A percentile compares a stretch with the other conserved stretches of the same genome.
These are phyloP conservation scores for Echinops telfairi DNA, from an alignment of 2,113 vertebrate genomes.

Conservation along the genomic window DNA sequence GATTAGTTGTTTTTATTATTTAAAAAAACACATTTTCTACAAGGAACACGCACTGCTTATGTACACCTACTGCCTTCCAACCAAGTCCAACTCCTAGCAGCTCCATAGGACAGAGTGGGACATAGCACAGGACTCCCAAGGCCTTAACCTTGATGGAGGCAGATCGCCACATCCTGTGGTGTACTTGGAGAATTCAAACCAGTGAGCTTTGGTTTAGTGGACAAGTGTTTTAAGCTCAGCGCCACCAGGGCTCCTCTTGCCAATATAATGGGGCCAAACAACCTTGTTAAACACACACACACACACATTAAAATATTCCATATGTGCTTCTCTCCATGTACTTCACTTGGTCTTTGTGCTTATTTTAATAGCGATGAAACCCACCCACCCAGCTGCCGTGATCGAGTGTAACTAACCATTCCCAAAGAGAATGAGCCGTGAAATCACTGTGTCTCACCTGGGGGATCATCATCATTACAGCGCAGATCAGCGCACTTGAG, in stretches of 20 bases:
- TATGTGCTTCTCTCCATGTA: background rate
- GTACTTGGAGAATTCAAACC: background rate
- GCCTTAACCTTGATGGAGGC: background rate
- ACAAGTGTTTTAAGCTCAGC: background rate
- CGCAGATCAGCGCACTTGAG: conserved; percentile 89
- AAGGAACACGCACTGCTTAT: too few species aligned
- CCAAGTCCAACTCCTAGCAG: background rate
- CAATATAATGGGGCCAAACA: too few species aligned
- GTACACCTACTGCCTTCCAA: too few species aligned
- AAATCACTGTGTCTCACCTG: conserved; percentile 83
- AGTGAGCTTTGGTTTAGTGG: background rate
- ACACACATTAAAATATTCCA: too few species aligned
- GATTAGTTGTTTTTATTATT: too few species aligned
- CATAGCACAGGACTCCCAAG: background rate
- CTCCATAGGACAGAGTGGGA: background rate
- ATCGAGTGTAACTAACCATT: background rate
- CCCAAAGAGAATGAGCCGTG: conserved; percentile 44
- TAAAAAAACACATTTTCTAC: too few species aligned
- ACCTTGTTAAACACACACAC: too few species aligned
- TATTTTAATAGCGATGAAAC: background rate
- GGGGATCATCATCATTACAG: conserved; percentile 91
- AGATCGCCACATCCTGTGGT: background rate
- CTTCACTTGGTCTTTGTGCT: conserved; percentile 16
- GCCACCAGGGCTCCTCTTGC: background rate
- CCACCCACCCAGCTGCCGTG: background rate